Base-by-base conservation (phyloP, 2,888 invertebrate species). In the Orgyia antiqua region DNA sequence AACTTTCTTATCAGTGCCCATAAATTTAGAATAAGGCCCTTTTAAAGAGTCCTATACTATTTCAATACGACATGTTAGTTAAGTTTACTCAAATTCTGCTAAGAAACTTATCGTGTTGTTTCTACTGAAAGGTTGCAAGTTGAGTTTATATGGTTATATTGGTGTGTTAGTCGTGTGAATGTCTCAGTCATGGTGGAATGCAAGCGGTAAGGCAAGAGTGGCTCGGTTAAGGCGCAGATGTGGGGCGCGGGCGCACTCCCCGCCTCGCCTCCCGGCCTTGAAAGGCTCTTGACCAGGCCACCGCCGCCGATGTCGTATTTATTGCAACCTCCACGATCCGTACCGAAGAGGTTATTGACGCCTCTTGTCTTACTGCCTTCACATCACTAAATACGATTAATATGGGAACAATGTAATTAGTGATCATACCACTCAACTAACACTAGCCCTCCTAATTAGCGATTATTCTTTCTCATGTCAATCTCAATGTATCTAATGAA, bases 221-320 rank as follows among this genome's bases (percentile, higher is more conserved):
- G 65, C 43, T 59, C 45, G 55, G 60, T 48, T 51, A 67, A 62
- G 64, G 62, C 71, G 69, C 74, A 80, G 74, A 82, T 80, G 73
- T 76, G 71, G 79, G 73, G 70, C 74, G 75, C 69, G 60, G 58
- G 58, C 65, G 53, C 66, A 65, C 74, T 69, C 83, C 82, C 82
- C 82, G 73, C 80, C 74, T 78, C 79, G 71, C 78, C 74, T 75
- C 82, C 75, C 73, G 79, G 76, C 86, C 84, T 86, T 84, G 86
- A 86, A 84, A 86, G 84, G 84, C 83, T 83, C 84, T 84, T 84
- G 86, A 86, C 86, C 84, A 86, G 80, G 68, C 79, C 83, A 78
- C 64, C 66, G 68, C 62, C 70, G 76, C 65, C 77, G 77, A 71
- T 79, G 76, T 75, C 74, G 80, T 83, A 83, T 83, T 83, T 84